A percentile compares a stretch with the other conserved stretches of the same genome.
These are phyloP conservation scores for Drosophila suboccidentalis DNA, from an alignment of 2,888 invertebrate genomes.

Conservation along the genomic window DNA sequence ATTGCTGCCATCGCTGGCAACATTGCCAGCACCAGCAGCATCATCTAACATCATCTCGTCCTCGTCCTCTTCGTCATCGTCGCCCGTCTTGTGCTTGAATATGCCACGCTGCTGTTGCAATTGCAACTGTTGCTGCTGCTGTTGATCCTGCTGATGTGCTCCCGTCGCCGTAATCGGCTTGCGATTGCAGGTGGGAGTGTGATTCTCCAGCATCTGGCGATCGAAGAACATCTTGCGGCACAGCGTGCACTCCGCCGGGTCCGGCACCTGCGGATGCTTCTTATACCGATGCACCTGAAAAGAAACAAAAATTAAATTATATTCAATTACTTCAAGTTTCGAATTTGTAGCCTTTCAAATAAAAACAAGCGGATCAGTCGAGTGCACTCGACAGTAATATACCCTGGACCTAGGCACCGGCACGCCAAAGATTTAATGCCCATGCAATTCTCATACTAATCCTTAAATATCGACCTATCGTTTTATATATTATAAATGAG, in stretches of 20 bases:
- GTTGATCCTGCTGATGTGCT: conserved; percentile 67
- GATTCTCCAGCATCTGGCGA: conserved; percentile 84
- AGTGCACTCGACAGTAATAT: too few relatives aligned
- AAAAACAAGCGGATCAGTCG: too few relatives aligned
- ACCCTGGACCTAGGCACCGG: too few relatives aligned
- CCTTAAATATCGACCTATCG: too few relatives aligned
- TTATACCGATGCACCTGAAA: conserved; percentile 85
- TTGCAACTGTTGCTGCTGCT: conserved; percentile 22
- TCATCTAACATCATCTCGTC: conserved; percentile 53
- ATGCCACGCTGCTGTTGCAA: conserved; percentile 30
- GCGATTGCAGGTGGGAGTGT: conserved; percentile 83
- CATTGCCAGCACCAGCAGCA: conserved; percentile 37
- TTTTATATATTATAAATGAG: too few relatives aligned
- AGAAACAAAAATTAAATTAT: not conserved
- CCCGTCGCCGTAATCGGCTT: conserved; percentile 78
- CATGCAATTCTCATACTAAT: too few relatives aligned
- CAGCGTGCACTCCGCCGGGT: conserved; percentile 84
- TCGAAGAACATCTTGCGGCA: conserved; percentile 86
- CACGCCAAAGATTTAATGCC: too few relatives aligned
- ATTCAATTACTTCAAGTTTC: too few relatives aligned
- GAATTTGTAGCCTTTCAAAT: too few relatives aligned
- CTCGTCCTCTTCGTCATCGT: conserved; percentile 74
- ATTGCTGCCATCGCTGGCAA: conserved; percentile 15
- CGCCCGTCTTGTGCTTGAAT: conserved; percentile 80
- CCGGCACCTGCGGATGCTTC: conserved; percentile 85